Evolutionary conservation across 2,888 invertebrate genomes (phyloP).

Genomic region (Caenorhabditis wallacei): DNA sequence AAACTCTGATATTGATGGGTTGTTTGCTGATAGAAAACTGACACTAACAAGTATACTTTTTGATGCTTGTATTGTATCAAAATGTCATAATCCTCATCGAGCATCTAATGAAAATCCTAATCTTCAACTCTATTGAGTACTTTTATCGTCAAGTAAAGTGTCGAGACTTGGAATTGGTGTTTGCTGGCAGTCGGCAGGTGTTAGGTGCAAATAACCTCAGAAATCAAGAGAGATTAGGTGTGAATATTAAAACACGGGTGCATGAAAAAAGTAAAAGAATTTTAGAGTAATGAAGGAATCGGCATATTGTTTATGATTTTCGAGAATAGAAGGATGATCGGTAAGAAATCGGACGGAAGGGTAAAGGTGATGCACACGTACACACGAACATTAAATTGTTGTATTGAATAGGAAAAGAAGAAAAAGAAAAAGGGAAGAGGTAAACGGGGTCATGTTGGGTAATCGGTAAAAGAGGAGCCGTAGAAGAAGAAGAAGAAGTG

Average conservation of each 20-base stretch:
- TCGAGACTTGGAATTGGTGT: neutral
- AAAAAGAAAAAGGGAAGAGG: slow-evolving; percentile 10
- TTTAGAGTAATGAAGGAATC: neutral
- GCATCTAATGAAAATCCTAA: too few relatives aligned
- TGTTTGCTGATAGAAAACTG: too few relatives aligned
- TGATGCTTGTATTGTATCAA: too few relatives aligned
- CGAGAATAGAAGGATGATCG: neutral
- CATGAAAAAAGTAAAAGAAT: neutral
- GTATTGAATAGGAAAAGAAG: slow-evolving; percentile 24
- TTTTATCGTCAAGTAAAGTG: neutral
- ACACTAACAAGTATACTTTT: too few relatives aligned
- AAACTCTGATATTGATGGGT: too few relatives aligned
- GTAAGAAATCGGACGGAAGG: neutral
- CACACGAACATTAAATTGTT: slow-evolving; percentile 32
- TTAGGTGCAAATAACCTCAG: neutral
- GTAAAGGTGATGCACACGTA: slow-evolving; percentile 3
- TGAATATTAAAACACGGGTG: slow-evolving; percentile 1
- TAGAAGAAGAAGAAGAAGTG: slow-evolving; percentile 7
- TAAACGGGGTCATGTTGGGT: slow-evolving; percentile 53
- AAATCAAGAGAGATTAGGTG: neutral
- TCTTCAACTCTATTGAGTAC: too few relatives aligned
- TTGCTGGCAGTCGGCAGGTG: slow-evolving; percentile 12
- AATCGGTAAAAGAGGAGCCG: slow-evolving; percentile 41
- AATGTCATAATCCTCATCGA: too few relatives aligned
- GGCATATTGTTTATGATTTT: neutral